Base-by-base conservation (phyloP, 1,140 invertebrate species). In the Pogonus chalceus region DNA sequence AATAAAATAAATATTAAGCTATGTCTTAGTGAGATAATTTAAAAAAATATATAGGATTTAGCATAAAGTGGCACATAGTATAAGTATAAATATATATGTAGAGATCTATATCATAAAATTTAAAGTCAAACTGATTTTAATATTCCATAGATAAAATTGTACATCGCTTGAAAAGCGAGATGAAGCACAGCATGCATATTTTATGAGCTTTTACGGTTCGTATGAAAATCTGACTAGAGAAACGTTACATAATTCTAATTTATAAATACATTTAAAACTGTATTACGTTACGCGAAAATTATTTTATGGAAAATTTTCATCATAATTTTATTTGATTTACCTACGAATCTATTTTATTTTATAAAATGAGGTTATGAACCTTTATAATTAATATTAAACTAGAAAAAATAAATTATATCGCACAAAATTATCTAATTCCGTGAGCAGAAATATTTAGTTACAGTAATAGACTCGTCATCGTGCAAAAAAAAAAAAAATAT, bases 151-250 rank as follows among this genome's bases (percentile, higher is more conserved):
- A 43, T 43, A 43, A 31, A 31, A 31, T 31, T 31, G 26, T 31
- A 7, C 26, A 7, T 14, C 14, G 26, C 14, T 43, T 43, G 37
- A 43, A 43, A 43, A 43, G 37, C 37, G 37, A 43, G 37, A 9
- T 43, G 18, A 43, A 43, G 18, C 18, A 18, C 18, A n/a, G n/a
- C 18, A 43, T 43, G 37, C 37, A 43, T 43, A 43, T 43, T 43
- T 43, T 43, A 43, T 43, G 37, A 43, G 37, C 37, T 43, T 43
- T 43, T 43, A 43, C 37, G 37, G 37, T 43, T 43, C 37, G 37
- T 43, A 43, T 43, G 37, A 43, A 43, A 43, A 43, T 43, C 37
- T 43, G 37, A 43, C 37, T 43, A 18, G 18, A 43, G 37, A 43
- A 43, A 43, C 14, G 26, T 4, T 31, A 31, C 37, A 16, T 43